Evolutionary conservation across 2,797 vertebrate genomes (phyloP).

Genomic region (Garrulus glandarius): DNA sequence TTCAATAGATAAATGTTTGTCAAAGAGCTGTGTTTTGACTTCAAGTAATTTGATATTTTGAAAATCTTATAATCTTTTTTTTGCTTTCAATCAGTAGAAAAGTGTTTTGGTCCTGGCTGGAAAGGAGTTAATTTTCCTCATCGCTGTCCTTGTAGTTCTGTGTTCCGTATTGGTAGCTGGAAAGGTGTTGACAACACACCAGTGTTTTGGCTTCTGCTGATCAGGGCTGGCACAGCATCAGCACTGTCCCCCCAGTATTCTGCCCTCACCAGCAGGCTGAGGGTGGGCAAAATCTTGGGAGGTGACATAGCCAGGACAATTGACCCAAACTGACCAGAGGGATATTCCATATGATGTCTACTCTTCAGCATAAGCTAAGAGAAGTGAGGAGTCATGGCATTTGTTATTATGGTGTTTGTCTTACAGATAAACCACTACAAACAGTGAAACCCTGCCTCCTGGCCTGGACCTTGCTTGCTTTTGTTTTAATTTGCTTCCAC

Average conservation of each 20-base stretch:
- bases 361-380: not conserved
- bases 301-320: not conserved
- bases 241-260: fast-evolving
- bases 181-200: no score
- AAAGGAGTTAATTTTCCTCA: not conserved
- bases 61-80: not conserved
- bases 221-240: not conserved
- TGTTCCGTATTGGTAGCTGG: not conserved
- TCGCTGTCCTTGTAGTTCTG: not conserved
- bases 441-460: not conserved
- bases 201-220: not conserved
- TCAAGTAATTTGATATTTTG: not conserved
- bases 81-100: not conserved
- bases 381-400: fast-evolving
- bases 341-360: not conserved
- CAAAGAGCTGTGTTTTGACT: not conserved
- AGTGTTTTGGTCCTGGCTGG: fast-evolving
- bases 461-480: not conserved
- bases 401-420: not conserved
- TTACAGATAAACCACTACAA: not conserved
- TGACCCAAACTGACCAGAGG: not conserved
- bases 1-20: not conserved
- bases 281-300: not conserved
- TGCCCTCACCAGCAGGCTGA: fast-evolving
- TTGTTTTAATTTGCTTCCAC: not conserved